These are phyloP conservation scores for Ageneiosus marmoratus DNA, from an alignment of 2,113 vertebrate species.

Conservation along the genomic window DNA sequence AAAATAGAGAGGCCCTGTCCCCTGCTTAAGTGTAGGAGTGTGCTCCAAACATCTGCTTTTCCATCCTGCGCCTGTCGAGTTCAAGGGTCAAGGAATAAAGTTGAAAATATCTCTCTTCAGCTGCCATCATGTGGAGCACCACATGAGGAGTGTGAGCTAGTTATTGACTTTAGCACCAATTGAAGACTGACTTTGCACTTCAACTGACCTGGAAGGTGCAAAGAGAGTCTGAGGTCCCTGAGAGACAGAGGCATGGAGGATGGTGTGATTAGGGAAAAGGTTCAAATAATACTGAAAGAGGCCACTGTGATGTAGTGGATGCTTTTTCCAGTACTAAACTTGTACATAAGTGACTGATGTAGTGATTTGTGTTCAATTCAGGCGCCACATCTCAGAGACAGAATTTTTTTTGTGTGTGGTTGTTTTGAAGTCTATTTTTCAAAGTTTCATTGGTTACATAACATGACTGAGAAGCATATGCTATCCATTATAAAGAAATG, in stretches of 20 bases:
- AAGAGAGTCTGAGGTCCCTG: conserved; percentile 24
- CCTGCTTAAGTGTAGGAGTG: conserved; percentile 48
- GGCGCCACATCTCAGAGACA: background rate
- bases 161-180: conserved; percentile 26
- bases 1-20: conserved; percentile 4
- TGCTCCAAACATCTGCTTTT: conserved; percentile 64
- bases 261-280: conserved; percentile 5
- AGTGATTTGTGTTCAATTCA: background rate
- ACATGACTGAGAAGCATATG: conserved; percentile 1
- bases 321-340: background rate
- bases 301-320: background rate
- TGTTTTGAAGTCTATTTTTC: conserved; percentile 20
- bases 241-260: background rate
- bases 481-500: conserved; percentile 15
- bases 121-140: conserved; percentile 18
- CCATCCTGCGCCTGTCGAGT: conserved; percentile 54
- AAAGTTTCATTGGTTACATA: background rate
- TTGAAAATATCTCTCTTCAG: conserved; percentile 60
- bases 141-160: conserved; percentile 4
- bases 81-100: conserved; percentile 61
- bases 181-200: conserved; percentile 44
- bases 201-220: conserved; percentile 14
- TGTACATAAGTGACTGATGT: background rate
- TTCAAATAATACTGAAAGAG: background rate
- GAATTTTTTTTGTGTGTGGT: background rate